Conservation (phyloP, 2,113 vertebrate genomes). For the Neolamprologus tretocephalus region DNA sequence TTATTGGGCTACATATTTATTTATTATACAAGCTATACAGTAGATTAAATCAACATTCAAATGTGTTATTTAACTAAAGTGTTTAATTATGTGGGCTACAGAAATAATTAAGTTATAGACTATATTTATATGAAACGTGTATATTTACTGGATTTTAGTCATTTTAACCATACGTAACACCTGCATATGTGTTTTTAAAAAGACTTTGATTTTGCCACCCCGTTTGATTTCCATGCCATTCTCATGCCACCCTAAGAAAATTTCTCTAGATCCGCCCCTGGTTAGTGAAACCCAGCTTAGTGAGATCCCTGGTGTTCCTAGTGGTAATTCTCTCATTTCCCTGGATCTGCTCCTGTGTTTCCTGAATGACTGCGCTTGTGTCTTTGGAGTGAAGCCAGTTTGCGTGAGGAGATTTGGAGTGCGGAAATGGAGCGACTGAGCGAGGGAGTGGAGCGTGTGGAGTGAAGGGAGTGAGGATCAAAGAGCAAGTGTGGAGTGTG, state of each 20-base stretch:
- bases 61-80: not conserved
- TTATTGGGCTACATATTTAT: not conserved
- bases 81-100: not conserved
- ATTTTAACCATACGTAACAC: not conserved
- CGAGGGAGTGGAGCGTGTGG: not conserved
- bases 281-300: not conserved
- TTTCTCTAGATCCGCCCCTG: not conserved
- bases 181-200: not conserved
- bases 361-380: not conserved
- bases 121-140: not conserved
- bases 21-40: not conserved
- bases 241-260: not conserved
- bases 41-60: not conserved
- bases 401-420: not conserved
- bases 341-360: not conserved
- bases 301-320: not conserved
- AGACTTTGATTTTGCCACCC: not conserved
- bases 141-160: not conserved
- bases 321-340: not conserved
- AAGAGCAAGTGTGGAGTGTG: not conserved
- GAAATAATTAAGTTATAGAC: not conserved
- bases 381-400: not conserved
- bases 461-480: not conserved
- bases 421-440: rapidly evolving
- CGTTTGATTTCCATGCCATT: not conserved